Evolutionary conservation across 1,140 invertebrate genomes (phyloP).

Genomic region (Pygmarrhopalites habei): DNA sequence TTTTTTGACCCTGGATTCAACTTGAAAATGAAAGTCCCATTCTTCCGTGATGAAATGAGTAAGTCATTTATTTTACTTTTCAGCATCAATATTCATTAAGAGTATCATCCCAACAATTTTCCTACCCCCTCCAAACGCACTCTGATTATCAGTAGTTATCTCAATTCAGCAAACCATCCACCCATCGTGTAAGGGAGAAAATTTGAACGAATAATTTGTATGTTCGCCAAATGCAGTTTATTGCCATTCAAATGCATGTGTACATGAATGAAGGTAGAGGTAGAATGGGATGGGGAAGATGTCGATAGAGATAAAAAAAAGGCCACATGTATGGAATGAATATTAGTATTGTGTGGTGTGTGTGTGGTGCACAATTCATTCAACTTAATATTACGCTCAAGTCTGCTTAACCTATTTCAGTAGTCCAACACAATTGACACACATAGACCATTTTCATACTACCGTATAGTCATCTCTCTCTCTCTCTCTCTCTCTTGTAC

Average conservation of each 20-base stretch:
- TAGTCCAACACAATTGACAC: too few species aligned
- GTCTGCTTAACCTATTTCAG: too few species aligned
- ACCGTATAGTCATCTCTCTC: too few species aligned
- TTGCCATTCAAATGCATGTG: neutral
- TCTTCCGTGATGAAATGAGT: constrained; percentile 40
- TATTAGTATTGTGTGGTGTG: too few species aligned
- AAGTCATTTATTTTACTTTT: constrained; percentile 19
- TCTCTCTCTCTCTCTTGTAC: too few species aligned
- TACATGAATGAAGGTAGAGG: too few species aligned
- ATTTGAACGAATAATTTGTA: neutral
- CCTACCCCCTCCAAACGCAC: neutral
- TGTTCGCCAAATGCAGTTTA: neutral
- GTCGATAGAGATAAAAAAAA: too few species aligned
- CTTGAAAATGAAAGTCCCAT: constrained; percentile 38
- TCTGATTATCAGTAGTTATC: neutral
- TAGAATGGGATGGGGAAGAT: too few species aligned
- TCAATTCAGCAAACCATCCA: neutral
- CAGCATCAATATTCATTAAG: neutral
- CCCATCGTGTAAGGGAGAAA: neutral
- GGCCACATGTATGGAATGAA: too few species aligned
- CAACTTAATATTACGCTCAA: too few species aligned
- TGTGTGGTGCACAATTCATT: too few species aligned
- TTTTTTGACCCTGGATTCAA: constrained; percentile 40
- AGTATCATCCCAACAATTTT: neutral
- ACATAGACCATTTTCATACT: too few species aligned